Base-by-base conservation (phyloP, 1,140 invertebrate genomes). In the Anastrepha ludens region DNA sequence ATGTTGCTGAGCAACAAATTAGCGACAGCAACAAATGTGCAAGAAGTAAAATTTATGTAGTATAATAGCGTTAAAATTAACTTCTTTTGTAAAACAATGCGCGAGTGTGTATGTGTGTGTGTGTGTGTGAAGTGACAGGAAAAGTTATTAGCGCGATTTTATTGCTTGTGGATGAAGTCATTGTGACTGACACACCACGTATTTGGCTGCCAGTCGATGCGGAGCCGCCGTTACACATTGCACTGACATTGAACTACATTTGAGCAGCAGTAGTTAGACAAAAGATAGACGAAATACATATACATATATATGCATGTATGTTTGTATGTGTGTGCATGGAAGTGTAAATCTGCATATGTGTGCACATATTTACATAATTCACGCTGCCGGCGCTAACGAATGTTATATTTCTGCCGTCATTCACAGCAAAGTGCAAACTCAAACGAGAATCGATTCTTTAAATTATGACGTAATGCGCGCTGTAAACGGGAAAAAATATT, bases 171-270 rank as follows among this genome's bases (percentile, higher is more conserved):
- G 60, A 62, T 62, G 60, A 62, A 62, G 60, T 62, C 60, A 62
- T 62, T 62, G 60, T 8, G 8, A 13, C 8, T n/a, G 60, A 17
- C 60, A 62, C 60, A 62, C 60, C 41, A 74, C 41, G 17, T 62
- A 74, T 44, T 17, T 39, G 13, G 15, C 39, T 74, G 41, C 41
- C 67, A 44, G 41, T 15, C 41, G 17, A 15, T 74, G 3, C 67
- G 67, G 67, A 44, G 67, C 67, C 67, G 15, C 67, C 41, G 67
- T 44, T 41, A 74, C 44, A 41, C 44, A n/a, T 74, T 74, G 67
- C 67, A 74, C 67, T 74, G 67, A 74, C 67, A 74, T 74, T 74
- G 67, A 74, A 74, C 67, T 74, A 74, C 67, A 17, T 74, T 74
- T 17, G 41, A 74, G 67, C 41, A 47, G 41, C 67, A 74, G 67